Percentiles rank a stretch among this genome's conserved stretches.
Evolutionary conservation across 2,797 vertebrate species (phyloP).

Genomic region (Cynodonichthys magdalenae): DNA sequence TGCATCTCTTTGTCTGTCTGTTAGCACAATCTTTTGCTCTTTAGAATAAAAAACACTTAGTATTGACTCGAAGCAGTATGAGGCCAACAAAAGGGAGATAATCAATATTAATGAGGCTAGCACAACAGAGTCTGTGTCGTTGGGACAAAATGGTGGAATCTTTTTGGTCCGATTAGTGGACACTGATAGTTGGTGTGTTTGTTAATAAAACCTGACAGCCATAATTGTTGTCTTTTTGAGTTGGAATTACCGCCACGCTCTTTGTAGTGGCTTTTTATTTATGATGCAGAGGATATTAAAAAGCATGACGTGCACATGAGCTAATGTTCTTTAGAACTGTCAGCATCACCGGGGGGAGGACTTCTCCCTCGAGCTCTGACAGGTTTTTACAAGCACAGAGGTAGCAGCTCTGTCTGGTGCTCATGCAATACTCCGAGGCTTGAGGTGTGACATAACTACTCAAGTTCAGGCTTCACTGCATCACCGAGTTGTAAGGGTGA

Average conservation of each 20-base stretch:
- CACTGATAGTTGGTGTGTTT: conserved; percentile 29
- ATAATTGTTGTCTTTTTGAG: conserved; percentile 43
- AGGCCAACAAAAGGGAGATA: neutral
- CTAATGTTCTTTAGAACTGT: conserved; percentile 53
- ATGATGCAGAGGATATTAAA: conserved; percentile 35
- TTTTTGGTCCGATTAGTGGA: conserved; percentile 18
- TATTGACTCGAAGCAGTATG: neutral
- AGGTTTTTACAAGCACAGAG: conserved; percentile 10
- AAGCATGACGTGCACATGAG: conserved; percentile 29
- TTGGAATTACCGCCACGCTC: conserved; percentile 30
- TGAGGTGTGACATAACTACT: conserved; percentile 1
- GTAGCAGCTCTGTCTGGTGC: neutral
- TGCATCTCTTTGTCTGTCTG: no score
- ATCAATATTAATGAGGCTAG: conserved; percentile 9
- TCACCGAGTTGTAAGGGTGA: conserved; percentile 1
- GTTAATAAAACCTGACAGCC: conserved; percentile 41
- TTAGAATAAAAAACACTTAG: conserved; percentile 11
- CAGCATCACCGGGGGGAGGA: conserved; percentile 14
- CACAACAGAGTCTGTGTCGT: neutral
- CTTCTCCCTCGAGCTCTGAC: conserved; percentile 27
- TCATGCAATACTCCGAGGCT: conserved; percentile 4
- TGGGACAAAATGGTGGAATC: conserved; percentile 20
- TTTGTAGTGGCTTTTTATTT: conserved; percentile 39
- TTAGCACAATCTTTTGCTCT: conserved; percentile 24
- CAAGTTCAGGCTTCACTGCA: conserved; percentile 8